Conservation (phyloP, 1,140 invertebrate species). For the Trachelipus rathkii region DNA sequence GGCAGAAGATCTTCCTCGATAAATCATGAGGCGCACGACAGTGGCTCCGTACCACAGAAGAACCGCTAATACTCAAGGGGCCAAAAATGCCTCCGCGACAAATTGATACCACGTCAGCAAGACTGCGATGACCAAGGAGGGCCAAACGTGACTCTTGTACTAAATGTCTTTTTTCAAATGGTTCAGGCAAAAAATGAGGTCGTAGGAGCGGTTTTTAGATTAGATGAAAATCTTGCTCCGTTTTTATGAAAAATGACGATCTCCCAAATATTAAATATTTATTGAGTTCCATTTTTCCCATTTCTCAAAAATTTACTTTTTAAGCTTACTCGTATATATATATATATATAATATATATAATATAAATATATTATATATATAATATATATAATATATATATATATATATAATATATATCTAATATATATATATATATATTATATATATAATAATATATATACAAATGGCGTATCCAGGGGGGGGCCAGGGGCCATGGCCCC, state of each 20-base stretch:
- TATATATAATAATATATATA: too few species aligned
- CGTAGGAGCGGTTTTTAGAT: too few species aligned
- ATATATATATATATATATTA: slow-evolving; percentile 11
- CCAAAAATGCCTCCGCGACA: neutral
- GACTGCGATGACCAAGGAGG: neutral
- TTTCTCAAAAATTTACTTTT: too few species aligned
- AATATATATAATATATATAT: slow-evolving; percentile 4
- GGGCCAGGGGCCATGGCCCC: too few species aligned
- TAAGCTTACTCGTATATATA: too few species aligned
- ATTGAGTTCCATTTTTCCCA: too few species aligned
- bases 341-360: neutral
- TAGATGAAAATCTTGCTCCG: too few species aligned
- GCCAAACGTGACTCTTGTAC: neutral
- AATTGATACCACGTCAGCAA: slow-evolving; percentile 12
- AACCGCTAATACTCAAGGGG: slow-evolving; percentile 1
- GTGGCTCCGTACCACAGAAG: neutral
- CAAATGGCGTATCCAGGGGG: too few species aligned
- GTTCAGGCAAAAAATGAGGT: too few species aligned
- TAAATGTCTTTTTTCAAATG: neutral
- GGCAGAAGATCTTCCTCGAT: neutral
- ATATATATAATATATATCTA: neutral
- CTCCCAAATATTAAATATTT: too few species aligned
- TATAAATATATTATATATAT: neutral
- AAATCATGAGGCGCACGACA: neutral
- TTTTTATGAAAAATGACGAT: too few species aligned